Conservation (phyloP, 2,797 vertebrate species). For the Pseudocheirus occidentalis region DNA sequence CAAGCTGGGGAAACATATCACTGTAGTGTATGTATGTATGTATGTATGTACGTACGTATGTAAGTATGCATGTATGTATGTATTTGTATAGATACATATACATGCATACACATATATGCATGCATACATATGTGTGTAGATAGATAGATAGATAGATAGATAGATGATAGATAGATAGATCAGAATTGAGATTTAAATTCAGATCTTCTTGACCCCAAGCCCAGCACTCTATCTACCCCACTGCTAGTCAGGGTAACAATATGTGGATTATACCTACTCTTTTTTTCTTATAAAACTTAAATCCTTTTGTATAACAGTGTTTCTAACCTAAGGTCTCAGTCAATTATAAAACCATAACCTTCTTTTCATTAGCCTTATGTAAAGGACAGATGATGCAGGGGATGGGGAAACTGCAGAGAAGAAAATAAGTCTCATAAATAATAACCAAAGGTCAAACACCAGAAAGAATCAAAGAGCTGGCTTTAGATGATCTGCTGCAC, state of each 20-base stretch:
- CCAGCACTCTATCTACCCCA: background rate
- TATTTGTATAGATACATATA: too few species aligned
- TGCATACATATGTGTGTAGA: too few species aligned
- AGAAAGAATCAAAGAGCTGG: constrained; percentile 41
- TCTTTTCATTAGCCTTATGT: constrained; percentile 30
- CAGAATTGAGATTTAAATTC: background rate
- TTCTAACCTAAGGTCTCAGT: background rate
- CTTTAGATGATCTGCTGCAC: constrained; percentile 37
- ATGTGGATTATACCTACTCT: background rate
- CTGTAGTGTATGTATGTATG: background rate
- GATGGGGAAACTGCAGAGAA: constrained; percentile 5
- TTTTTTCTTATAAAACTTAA: constrained; percentile 36
- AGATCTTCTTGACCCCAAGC: background rate
- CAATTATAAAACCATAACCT: background rate
- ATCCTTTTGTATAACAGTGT: background rate
- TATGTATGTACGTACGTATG: too few species aligned
- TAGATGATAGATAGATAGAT: too few species aligned
- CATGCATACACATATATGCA: too few species aligned
- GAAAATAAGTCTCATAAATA: constrained; percentile 53
- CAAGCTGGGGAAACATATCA: background rate
- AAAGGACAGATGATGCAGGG: constrained; percentile 33
- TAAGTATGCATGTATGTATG: too few species aligned
- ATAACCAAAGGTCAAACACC: constrained; percentile 56
- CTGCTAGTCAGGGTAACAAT: background rate
- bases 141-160: too few species aligned